These are phyloP conservation scores for Apodemus sylvaticus DNA, from an alignment of 2,113 vertebrate species.

Conservation along the genomic window DNA sequence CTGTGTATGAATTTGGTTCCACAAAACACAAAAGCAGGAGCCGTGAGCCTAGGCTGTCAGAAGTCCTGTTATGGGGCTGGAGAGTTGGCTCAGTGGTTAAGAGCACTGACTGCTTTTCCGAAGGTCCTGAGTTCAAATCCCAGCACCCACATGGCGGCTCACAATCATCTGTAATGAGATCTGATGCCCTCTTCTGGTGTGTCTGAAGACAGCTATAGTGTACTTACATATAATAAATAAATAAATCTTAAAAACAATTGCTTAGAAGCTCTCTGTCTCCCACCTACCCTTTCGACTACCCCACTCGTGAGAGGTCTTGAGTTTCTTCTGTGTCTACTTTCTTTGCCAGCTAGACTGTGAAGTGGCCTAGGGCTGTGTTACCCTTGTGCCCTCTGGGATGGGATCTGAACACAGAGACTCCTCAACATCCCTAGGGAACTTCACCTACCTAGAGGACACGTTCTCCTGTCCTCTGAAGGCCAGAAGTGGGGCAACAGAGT, in stretches of 20 bases:
- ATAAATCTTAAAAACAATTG: neutral
- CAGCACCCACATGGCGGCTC: too few relatives aligned
- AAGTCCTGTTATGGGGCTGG: too few relatives aligned
- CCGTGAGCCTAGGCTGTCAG: neutral
- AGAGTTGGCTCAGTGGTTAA: too few relatives aligned
- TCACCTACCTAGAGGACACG: too few relatives aligned
- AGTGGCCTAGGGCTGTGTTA: neutral
- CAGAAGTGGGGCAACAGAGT: neutral
- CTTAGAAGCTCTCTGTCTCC: neutral
- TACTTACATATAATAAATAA: too few relatives aligned
- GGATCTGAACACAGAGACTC: neutral
- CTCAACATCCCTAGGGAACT: neutral
- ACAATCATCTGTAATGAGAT: too few relatives aligned
- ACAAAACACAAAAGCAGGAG: neutral
- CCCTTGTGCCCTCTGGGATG: neutral
- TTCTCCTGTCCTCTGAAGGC: neutral
- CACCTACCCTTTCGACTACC: fast-evolving
- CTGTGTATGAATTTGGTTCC: neutral
- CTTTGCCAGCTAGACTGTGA: neutral
- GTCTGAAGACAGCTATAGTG: too few relatives aligned
- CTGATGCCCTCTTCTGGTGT: too few relatives aligned
- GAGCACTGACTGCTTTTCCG: too few relatives aligned
- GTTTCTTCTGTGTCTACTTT: fast-evolving
- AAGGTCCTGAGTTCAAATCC: too few relatives aligned
- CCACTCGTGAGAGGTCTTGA: fast-evolving